Evolutionary conservation across 2,797 vertebrate species (phyloP).

Genomic region (Dendrocincla fuliginosa): DNA sequence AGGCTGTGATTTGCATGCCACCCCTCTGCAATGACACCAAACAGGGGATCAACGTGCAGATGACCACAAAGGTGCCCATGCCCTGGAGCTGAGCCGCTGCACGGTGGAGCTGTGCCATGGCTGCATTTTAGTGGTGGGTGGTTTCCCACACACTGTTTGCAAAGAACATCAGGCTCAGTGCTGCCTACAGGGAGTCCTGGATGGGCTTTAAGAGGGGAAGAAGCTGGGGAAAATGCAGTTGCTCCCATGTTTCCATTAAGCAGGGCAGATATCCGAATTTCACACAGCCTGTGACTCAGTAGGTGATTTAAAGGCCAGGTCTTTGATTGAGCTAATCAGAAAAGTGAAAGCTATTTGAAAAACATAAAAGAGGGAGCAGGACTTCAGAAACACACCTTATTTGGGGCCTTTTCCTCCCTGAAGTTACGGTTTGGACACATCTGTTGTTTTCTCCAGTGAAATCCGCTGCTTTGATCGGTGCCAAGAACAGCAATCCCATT

Average conservation of each 20-base stretch:
- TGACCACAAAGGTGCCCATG: background rate
- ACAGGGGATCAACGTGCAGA: background rate
- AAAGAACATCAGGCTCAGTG: background rate
- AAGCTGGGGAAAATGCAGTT: background rate
- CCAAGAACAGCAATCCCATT: conserved; percentile 64
- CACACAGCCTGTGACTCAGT: background rate
- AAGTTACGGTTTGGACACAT: conserved; percentile 46
- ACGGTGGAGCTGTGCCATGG: background rate
- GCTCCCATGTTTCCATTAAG: background rate
- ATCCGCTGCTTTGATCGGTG: conserved; percentile 50
- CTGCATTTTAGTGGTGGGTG: conserved; percentile 18
- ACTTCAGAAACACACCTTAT: conserved; percentile 56
- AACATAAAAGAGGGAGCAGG: background rate
- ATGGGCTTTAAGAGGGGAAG: background rate
- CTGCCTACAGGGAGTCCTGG: background rate
- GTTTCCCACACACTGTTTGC: conserved; percentile 9
- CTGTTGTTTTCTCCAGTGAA: conserved; percentile 67
- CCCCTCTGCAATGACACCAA: background rate
- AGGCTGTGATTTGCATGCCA: background rate
- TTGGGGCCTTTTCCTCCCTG: conserved; percentile 52
- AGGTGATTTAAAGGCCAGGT: background rate
- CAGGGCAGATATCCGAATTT: background rate
- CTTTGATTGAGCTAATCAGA: background rate
- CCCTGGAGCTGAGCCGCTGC: background rate
- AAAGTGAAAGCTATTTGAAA: background rate